Base-by-base conservation (phyloP, 2,888 invertebrate genomes). In the Melinopterus prodromus region DNA sequence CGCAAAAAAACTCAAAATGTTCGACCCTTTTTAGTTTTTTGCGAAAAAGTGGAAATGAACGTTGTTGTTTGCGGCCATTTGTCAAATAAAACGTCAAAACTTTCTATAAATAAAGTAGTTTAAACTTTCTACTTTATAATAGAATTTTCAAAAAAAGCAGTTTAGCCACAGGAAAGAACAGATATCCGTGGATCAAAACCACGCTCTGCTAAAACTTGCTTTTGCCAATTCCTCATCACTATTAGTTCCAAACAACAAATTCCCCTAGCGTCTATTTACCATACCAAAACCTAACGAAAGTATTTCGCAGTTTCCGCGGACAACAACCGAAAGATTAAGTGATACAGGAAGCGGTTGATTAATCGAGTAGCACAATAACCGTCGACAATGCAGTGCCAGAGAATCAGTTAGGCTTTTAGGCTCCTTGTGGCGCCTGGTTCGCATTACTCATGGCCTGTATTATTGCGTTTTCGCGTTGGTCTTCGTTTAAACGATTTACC, bases 171-270 rank as follows among this genome's bases (percentile, higher is more conserved):
- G 26, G 26, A 26, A 26, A 26, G 26, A 26, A 26, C 95, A 95
- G 95, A 95, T 95, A 94, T 95, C 95, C 95, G 95, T 95, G 93
- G 94, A 95, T 94, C 94, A 94, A 95, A 95, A 95, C 94, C 94
- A 95, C 94, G 95, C 94, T 93, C 93, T 93, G 93, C 93, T 93
- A 93, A 15, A 79, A 69, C 53, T 3, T 36, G 70, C 36, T 70
- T 76, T 35, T 72, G 3, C 2, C 26, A 26, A 26, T 26, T 26
- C 3, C 26, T 26, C 26, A 26, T 26, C 26, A 26, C 26, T 26
- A 3, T 26, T 26, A 26, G 1, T 26, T 3, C 26, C 26, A 26
- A 26, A 26, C 26, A 26, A 26, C 26, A 26, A 1, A 26, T 26
- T 26, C 26, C 26, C 26, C 3, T 26, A 26, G 26, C 26, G 3